Percentiles rank a stretch among this genome's conserved stretches.
Evolutionary conservation across 1,140 invertebrate species (phyloP).

Genomic region (Melitaea cinxia): DNA sequence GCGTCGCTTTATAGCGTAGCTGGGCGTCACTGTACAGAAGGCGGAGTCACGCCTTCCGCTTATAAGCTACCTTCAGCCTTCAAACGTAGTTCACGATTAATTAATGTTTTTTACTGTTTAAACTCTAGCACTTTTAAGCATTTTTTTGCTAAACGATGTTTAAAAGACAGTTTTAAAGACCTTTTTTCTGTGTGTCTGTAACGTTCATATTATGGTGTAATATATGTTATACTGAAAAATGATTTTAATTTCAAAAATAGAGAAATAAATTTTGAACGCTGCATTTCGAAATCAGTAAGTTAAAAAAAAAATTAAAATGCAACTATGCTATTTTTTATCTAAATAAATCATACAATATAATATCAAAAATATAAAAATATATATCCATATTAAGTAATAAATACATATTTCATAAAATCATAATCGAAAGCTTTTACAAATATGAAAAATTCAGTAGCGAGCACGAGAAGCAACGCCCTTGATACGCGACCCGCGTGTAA

Average conservation of each 20-base stretch:
- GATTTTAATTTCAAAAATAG: too few relatives aligned
- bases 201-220: too few relatives aligned
- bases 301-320: too few relatives aligned
- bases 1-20: conserved; percentile 64
- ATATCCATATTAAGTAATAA: too few relatives aligned
- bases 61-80: conserved; percentile 37
- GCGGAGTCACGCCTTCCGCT: conserved; percentile 58
- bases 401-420: too few relatives aligned
- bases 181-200: too few relatives aligned
- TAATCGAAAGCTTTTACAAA: not conserved
- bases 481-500: not conserved
- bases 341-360: too few relatives aligned
- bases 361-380: too few relatives aligned
- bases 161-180: not conserved
- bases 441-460: not conserved
- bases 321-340: too few relatives aligned
- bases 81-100: conserved; percentile 21
- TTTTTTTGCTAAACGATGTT: conserved; percentile 13
- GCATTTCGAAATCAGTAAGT: too few relatives aligned
- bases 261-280: too few relatives aligned
- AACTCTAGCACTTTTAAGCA: conserved; percentile 6
- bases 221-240: too few relatives aligned
- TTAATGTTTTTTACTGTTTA: conserved; percentile 30
- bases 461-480: not conserved
- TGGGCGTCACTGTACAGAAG: conserved; percentile 72